These are phyloP conservation scores for Ctenopoma multispine DNA, from an alignment of 2,797 vertebrate genomes.

Conservation along the genomic window DNA sequence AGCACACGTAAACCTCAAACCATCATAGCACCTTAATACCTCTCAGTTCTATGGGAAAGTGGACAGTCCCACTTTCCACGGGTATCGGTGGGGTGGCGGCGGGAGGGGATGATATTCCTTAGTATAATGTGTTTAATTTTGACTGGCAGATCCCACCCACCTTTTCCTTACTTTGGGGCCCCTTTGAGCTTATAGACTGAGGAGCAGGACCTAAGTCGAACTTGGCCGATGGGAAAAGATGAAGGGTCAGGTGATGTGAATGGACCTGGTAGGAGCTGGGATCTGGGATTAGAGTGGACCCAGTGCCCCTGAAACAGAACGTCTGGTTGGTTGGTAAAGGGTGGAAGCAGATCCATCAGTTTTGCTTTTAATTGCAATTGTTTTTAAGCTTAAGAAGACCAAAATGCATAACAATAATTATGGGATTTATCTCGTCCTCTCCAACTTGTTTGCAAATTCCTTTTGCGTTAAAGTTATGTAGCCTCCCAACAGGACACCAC, in stretches of 20 bases:
- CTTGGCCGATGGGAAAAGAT: constrained; percentile 66
- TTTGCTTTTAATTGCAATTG: background rate
- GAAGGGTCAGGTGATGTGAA: constrained; percentile 72
- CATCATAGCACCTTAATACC: constrained; percentile 51
- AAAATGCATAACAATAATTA: background rate
- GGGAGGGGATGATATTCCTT: constrained; percentile 66
- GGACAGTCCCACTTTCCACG: constrained; percentile 67
- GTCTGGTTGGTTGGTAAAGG: background rate
- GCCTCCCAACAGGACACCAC: constrained; percentile 13
- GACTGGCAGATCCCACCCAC: constrained; percentile 71
- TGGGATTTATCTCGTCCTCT: background rate
- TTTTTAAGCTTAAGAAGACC: background rate
- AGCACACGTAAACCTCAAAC: constrained; percentile 25
- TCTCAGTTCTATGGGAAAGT: constrained; percentile 67
- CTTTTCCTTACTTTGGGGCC: constrained; percentile 55
- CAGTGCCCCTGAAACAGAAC: constrained; percentile 10
- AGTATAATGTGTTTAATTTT: constrained; percentile 79
- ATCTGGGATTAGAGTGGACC: constrained; percentile 48
- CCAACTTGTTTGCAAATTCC: constrained; percentile 15
- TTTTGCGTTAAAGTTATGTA: constrained; percentile 16
- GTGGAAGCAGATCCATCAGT: background rate
- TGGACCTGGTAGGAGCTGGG: constrained; percentile 37
- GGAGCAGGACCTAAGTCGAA: constrained; percentile 59
- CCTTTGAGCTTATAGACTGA: constrained; percentile 51
- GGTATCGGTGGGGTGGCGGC: constrained; percentile 46